Percentiles rank a stretch among this genome's conserved stretches.
Evolutionary conservation across 2,113 vertebrate species (phyloP).

Genomic region (Anguilla rostrata): DNA sequence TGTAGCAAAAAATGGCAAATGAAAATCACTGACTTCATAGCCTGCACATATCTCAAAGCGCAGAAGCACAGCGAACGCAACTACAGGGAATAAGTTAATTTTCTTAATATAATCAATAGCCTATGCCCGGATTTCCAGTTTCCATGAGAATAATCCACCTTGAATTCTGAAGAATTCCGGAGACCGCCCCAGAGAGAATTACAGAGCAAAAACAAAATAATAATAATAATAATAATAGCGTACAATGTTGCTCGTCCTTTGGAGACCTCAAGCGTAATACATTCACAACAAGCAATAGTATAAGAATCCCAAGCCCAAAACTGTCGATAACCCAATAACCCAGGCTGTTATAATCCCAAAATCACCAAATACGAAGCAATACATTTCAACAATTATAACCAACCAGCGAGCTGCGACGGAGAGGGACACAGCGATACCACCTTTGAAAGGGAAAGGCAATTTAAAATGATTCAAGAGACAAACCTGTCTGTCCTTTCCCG

Average conservation of each 20-base stretch:
- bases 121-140: not conserved
- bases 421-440: not conserved
- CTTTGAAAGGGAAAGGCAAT: not conserved
- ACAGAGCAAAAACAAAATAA: not conserved
- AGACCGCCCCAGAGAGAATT: not conserved
- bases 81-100: not conserved
- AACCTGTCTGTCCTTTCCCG: constrained; percentile 99
- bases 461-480: constrained; percentile 52
- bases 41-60: not conserved
- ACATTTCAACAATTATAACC: not conserved
- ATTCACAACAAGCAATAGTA: not conserved
- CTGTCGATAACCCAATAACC: not conserved
- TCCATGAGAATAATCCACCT: not conserved
- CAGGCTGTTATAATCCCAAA: not conserved
- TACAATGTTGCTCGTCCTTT: constrained; percentile 17
- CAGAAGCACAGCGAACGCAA: not conserved
- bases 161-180: not conserved
- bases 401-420: not conserved
- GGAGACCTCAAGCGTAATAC: constrained; percentile 4
- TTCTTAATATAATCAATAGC: not conserved
- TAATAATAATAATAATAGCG: too few species aligned
- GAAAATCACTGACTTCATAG: not conserved
- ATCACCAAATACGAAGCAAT: constrained; percentile 4
- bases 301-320: not conserved
- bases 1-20: not conserved